Evolutionary conservation across 2,113 vertebrate genomes (phyloP).

Genomic region (Struthio camelus): DNA sequence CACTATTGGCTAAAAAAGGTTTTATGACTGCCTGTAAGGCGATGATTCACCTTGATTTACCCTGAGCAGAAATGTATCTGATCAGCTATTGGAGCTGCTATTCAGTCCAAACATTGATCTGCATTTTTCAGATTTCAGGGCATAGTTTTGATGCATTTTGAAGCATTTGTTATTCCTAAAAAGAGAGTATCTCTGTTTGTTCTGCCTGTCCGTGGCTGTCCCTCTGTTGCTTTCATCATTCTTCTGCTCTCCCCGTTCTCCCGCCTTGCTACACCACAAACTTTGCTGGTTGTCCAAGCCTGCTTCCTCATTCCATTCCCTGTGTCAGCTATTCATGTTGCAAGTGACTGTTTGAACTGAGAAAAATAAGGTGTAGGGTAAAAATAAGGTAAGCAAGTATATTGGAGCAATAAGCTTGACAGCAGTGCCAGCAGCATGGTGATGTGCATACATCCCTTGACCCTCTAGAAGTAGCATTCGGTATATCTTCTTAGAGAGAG

Average conservation of each 20-base stretch:
- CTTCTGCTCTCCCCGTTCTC: not conserved
- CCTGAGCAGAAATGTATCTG: not conserved
- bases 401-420: not conserved
- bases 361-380: not conserved
- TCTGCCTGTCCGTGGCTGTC: not conserved
- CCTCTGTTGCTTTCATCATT: not conserved
- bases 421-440: not conserved
- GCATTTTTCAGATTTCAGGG: not conserved
- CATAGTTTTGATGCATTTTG: not conserved
- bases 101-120: not conserved
- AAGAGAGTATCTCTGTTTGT: not conserved
- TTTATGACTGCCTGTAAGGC: not conserved
- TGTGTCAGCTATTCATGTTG: not conserved
- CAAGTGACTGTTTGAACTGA: not conserved
- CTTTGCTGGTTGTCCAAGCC: not conserved
- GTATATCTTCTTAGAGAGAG: not conserved
- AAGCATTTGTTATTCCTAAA: accelerated
- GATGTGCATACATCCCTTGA: not conserved
- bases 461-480: not conserved
- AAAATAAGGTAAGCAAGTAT: too few species aligned
- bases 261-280: accelerated
- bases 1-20: not conserved
- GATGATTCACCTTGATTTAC: not conserved
- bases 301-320: not conserved
- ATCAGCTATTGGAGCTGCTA: not conserved